Evolutionary conservation across 2,113 vertebrate genomes (phyloP), one percentile per base, ranked within the genome.

Genomic region (Passer domesticus): DNA sequence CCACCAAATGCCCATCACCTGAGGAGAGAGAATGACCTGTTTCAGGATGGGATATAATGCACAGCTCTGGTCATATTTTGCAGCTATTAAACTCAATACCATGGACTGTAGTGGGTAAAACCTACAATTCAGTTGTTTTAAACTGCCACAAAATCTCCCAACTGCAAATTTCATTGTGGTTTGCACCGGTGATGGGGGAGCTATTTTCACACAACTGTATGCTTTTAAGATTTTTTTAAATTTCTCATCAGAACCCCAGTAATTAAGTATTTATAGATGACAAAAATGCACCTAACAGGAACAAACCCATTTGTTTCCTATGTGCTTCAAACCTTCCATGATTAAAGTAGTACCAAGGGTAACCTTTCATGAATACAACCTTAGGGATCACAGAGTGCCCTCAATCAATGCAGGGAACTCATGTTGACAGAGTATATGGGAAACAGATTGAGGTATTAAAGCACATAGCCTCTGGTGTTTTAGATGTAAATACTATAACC

Each of bases 391-490:
- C 62, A 79, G 90, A 93, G 83, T 68, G 86, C 80, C 95, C 83
- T 94, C 93, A 95, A 93, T 96, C 94, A 96, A 93, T 62, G 86
- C 85, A 72, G 62, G 66, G 46, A 96, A 94, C 90, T 95, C 90
- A 47, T 95, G 95, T 96, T 96, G 94, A 96, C 94, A 96, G 92
- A 97, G 79, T 89, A 78, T 96, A 95, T 95, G 92, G 90, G 94
- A 96, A 96, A 95, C 90, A 96, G 94, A 97, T 96, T 96, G 94
- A 96, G 90, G 85, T 96, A 96, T 92, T 95, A 96, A 89, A 95
- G 94, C 92, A 93, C 86, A 95, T 92, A 90, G 92, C 93, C 92
- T 92, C 89, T 96, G 92, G 95, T 96, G 93, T 82, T 95, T 96
- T 79, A 95, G 92, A 96, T 96, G 95, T 96, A 97, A 97, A 97